A percentile compares a stretch with the other conserved stretches of the same genome.
These are phyloP conservation scores for Nyctibius bracteatus DNA, from an alignment of 2,113 vertebrate genomes.

Conservation along the genomic window DNA sequence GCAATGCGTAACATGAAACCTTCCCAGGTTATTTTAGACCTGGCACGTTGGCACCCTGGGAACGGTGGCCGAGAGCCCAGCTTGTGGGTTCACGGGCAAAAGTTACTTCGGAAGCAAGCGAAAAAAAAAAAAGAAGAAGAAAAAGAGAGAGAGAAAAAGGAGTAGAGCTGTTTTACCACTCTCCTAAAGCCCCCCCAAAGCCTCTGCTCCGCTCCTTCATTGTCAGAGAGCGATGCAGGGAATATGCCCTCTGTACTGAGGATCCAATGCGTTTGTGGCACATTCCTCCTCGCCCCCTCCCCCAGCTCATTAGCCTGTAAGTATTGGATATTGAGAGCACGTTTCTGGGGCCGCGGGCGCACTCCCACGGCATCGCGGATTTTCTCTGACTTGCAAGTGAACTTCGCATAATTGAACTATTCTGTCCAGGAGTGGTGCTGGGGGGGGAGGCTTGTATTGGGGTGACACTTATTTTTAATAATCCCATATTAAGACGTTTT, in stretches of 20 bases:
- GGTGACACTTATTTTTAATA: neutral
- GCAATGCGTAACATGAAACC: slow-evolving; percentile 44
- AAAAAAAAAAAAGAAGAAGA: fast-evolving
- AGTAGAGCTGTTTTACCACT: neutral
- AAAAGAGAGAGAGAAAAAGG: neutral
- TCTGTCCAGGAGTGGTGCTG: neutral
- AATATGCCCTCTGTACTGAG: slow-evolving; percentile 34
- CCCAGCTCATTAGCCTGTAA: slow-evolving; percentile 53
- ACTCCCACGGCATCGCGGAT: slow-evolving; percentile 18
- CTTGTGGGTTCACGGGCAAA: neutral
- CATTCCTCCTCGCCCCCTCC: slow-evolving; percentile 53
- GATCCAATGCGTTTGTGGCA: slow-evolving; percentile 53
- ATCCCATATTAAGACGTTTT: neutral
- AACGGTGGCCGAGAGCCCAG: neutral
- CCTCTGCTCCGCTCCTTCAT: neutral
- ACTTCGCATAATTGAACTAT: slow-evolving; percentile 6
- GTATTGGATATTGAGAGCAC: slow-evolving; percentile 56
- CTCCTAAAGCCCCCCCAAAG: neutral
- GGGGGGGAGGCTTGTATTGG: neutral
- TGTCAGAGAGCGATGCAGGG: slow-evolving; percentile 1
- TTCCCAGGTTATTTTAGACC: slow-evolving; percentile 3
- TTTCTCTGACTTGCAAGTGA: slow-evolving; percentile 26
- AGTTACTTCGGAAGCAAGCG: neutral
- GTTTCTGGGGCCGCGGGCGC: slow-evolving; percentile 43
- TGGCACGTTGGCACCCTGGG: neutral